Evolutionary conservation across 2,888 invertebrate genomes (phyloP), one percentile per base, ranked within the genome.

Genomic region (Epinotia demarniana): DNA sequence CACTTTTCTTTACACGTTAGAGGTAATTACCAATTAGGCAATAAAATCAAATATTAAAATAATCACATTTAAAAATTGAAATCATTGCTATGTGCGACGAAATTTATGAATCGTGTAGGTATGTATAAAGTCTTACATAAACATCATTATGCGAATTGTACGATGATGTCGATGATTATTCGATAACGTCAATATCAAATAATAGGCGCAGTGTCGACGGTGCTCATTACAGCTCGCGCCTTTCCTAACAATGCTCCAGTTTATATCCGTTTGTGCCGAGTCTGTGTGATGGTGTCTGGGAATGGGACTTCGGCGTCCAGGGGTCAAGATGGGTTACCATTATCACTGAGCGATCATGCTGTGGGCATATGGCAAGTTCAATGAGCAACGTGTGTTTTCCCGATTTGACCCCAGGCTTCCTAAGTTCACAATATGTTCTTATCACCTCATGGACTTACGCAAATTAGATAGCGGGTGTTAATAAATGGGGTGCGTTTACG

Each of bases 401-500:
- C 84, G 86, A 87, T 85, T 85, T 91, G 90, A 92, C 91, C 93
- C 86, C 86, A 85, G 88, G 81, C 84, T 85, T 84, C 83, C 81
- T 85, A 83, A 83, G 88, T 86, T 88, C 88, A 89, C 79, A 84
- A 83, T 75, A 67, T 62, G 55, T 81, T 86, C 84, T 92, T 92
- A 91, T 92, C 90, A 74, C 82, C 82, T 84, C 77, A 84, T 82
- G 84, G 84, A 85, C 85, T 89, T 90, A 90, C 92, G 91, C 88
- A 92, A 89, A 87, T 86, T 87, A 89, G 93, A 93, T 93, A 93
- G 87, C 86, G 83, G 86, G 90, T 89, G 89, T 89, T 72, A 92
- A 92, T 93, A 93, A 92, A 93, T 91, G 88, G 89, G 87, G 88
- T 89, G 83, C 87, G 87, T 91, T 92, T 90, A 89, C 90, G 86